A percentile compares a stretch with the other conserved stretches of the same genome.
Conservation (phyloP, 1,140 invertebrate genomes). For the Octopus sinensis region DNA sequence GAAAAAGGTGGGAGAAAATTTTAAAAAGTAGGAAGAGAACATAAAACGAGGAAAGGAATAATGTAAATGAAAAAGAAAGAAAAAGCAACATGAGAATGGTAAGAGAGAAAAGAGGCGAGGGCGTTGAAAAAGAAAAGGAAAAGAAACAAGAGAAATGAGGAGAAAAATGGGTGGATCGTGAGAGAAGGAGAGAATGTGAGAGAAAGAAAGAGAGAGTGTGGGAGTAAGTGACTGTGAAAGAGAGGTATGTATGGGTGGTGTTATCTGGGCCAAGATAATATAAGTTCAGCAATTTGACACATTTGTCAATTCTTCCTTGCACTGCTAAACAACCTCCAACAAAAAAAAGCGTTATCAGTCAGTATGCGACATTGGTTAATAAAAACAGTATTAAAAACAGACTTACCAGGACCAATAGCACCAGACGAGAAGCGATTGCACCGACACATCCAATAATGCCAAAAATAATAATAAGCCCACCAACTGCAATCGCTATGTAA, state of each 20-base stretch:
- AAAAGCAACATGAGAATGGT: neutral
- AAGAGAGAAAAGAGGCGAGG: neutral
- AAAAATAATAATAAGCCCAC: slow-evolving; percentile 23
- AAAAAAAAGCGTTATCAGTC: too few species aligned
- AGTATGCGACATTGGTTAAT: too few species aligned
- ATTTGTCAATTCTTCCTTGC: too few species aligned
- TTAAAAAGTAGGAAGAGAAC: neutral
- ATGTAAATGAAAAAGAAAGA: neutral
- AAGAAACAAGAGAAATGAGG: neutral
- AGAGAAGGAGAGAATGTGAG: neutral
- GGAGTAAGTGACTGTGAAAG: neutral
- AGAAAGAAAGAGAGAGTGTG: neutral
- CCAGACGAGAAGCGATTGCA: slow-evolving; percentile 22
- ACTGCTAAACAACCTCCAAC: too few species aligned
- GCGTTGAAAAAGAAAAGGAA: neutral
- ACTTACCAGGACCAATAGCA: slow-evolving; percentile 26
- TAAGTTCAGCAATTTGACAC: too few species aligned
- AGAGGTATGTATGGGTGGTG: neutral
- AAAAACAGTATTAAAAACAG: neutral
- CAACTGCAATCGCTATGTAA: slow-evolving; percentile 26
- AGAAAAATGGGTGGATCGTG: neutral
- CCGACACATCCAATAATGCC: slow-evolving; percentile 25
- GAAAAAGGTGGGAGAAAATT: neutral
- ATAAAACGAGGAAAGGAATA: neutral
- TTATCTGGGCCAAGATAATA: too few species aligned